Base-by-base conservation (phyloP, 1,140 invertebrate genomes). In the Stegodyphus mimosarum region DNA sequence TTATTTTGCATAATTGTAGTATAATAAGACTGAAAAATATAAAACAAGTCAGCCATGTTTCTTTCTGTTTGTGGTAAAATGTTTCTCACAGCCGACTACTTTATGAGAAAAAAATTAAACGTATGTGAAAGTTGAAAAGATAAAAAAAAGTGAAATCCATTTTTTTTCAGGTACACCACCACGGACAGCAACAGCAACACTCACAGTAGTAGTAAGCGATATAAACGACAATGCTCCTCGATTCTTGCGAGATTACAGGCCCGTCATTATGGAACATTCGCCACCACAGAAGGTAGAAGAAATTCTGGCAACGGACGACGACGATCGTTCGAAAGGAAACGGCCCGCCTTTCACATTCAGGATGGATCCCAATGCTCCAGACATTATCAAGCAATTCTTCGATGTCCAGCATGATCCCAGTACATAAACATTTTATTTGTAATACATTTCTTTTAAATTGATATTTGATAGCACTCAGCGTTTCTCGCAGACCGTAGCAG, bases 331-430 rank as follows among this genome's bases (percentile, higher is more conserved):
- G 0, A 97, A 97, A 90, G 96, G 95, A 88, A 98, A 99, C 89
- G 97, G 97, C 0, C 96, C 97, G 51, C 97, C 97, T 13, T 98
- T 98, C 91, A 96, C 96, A 66, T 98, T 98, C 91, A 92, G 96
- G 81, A 93, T 98, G 91, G 96, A 97, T 89, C 96, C 96, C 15
- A 96, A 96, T 88, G 96, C 96, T 9, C 96, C 96, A 90, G 96
- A 98, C 89, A 94, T 96, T 87, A 98, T 98, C 86, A 92, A 95
- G 89, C 95, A 96, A 53, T 97, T 96, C 69, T 98, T 98, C 90
- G 97, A 96, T 93, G 96, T 98, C 6, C 76, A 87, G 53, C 87
- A 87, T 64, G 83, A 87, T 53, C 83, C 87, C 9, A 83, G 87
- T 87, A 11, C 53, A 69, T 80, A 9, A 17, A 9, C 1, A 17